Conservation (phyloP, 2,113 vertebrate genomes). For the Pangasianodon hypophthalmus region DNA sequence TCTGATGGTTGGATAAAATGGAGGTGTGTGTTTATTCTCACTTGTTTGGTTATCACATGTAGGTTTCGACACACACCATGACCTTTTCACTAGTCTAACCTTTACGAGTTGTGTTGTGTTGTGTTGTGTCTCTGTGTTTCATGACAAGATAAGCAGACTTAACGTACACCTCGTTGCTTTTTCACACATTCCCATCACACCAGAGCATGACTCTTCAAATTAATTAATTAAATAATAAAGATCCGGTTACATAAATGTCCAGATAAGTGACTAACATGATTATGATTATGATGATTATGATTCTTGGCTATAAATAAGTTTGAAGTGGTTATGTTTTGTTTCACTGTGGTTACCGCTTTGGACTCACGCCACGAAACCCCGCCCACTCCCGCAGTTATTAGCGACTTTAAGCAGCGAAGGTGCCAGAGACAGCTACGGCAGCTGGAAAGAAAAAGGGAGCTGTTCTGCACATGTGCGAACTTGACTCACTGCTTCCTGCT, state of each 20-base stretch:
- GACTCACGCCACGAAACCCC: background rate
- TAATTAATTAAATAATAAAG: background rate
- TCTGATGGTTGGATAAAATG: background rate
- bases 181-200: constrained; percentile 10
- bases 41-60: background rate
- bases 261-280: background rate
- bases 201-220: background rate
- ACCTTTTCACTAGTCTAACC: background rate
- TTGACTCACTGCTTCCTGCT: too few species aligned
- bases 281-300: background rate
- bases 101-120: background rate
- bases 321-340: background rate
- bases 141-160: background rate
- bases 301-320: background rate
- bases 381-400: background rate
- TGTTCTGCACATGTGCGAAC: background rate
- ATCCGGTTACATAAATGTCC: background rate
- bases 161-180: background rate
- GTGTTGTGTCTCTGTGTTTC: background rate
- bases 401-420: too few species aligned
- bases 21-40: background rate
- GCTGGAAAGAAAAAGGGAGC: background rate
- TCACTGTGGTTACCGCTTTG: background rate
- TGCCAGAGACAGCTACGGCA: background rate
- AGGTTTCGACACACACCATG: background rate